phyloP scores from a whole-genome alignment of 2,888 invertebrate species.

The Acheta domesticus region DNA sequence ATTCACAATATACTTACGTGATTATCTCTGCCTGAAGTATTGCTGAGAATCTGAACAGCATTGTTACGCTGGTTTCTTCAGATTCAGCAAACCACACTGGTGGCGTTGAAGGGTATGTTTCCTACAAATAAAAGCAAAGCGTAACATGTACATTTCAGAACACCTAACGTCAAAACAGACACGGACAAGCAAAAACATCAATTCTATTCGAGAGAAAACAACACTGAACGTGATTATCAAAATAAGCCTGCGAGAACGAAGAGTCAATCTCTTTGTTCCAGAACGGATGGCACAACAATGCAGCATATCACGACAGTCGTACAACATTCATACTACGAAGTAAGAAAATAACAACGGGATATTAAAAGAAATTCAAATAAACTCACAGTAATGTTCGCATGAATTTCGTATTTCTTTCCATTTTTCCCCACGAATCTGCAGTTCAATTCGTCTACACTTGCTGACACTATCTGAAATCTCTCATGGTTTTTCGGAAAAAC shows the following conservation, averaged over 20 bases:
- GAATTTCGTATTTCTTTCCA: conserved; percentile 94
- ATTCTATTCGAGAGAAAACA: too few species aligned
- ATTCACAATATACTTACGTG: conserved; percentile 57
- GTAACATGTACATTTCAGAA: background rate
- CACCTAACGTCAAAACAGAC: too few species aligned
- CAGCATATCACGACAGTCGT: background rate
- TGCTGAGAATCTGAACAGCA: conserved; percentile 90
- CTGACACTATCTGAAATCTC: conserved; percentile 95
- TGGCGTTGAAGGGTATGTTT: conserved; percentile 95
- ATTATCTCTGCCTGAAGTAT: conserved; percentile 87
- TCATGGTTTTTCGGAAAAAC: conserved; percentile 95
- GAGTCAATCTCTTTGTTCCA: background rate
- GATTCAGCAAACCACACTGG: conserved; percentile 99
- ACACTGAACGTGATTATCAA: too few species aligned
- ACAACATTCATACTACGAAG: background rate
- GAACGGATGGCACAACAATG: conserved; percentile 5
- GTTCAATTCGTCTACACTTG: conserved; percentile 97
- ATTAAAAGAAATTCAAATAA: conserved; percentile 30
- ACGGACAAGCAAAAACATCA: too few species aligned
- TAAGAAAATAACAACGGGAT: conserved; percentile 26
- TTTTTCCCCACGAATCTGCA: conserved; percentile 96
- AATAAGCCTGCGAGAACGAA: too few species aligned
- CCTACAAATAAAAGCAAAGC: conserved; percentile 58
- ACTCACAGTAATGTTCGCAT: conserved; percentile 98
- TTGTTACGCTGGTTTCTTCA: conserved; percentile 91